Evolutionary conservation across 1,140 invertebrate genomes (phyloP), one percentile per base, ranked within the genome.

Genomic region (Drosophila rufa): DNA sequence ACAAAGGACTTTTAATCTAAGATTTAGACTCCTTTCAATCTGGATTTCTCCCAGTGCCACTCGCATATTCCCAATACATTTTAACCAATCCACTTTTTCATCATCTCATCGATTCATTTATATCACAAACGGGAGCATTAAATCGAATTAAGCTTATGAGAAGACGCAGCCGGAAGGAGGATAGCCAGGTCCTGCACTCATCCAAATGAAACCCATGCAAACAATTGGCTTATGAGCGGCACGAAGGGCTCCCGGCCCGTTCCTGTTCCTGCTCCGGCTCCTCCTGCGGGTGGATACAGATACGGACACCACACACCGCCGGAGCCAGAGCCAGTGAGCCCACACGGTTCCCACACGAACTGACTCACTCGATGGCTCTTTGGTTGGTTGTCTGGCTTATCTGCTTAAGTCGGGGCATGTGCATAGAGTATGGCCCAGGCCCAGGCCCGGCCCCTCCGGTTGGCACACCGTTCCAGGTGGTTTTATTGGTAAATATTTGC

Each of bases 141-240:
- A 92, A 92, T 92, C 81, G 82, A 92, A 84, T 92, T 92, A 92
- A 92, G 91, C 80, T 92, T 85, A 92, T 92, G 91, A 87, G 85
- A 62, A 57, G 78, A 71, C 43, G 56, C 70, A 70, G 79, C 75
- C 74, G 75, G 75, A 66, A 67, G 76, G 68, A 74, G 68, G 45
- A 53, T 79, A 60, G 76, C 67, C 51, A 53, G 75, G 75, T 67
- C 71, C 75, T 83, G 80, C 83, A 87, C 84, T 87, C 83, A 80
- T 74, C 59, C 80, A 87, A 87, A 89, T 89, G 84, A 87, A 87
- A 80, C 85, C 82, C 85, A 91, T 90, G 89, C 85, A 90, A 90
- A 91, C 85, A 90, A 90, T 90, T 90, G 85, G 85, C 85, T 90
- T 90, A 90, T 91, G 86, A 85, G 75, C 74, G 69, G 77, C 74